Evolutionary conservation across 2,797 vertebrate genomes (phyloP).

Genomic region (Benthosema pterotum): DNA sequence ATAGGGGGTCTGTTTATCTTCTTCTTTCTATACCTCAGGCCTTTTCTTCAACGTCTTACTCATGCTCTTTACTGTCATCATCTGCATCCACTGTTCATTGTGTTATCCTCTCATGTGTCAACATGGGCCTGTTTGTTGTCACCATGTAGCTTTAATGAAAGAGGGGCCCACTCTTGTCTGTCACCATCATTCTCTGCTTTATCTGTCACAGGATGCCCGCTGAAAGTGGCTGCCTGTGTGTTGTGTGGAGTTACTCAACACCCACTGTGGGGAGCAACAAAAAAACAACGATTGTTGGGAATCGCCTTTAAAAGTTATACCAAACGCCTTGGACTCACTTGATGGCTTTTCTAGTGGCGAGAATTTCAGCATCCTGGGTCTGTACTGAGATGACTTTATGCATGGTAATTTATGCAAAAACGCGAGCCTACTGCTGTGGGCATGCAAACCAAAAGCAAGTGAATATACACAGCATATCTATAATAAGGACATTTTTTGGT

Average conservation of each 20-base stretch:
- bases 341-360: neutral
- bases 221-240: neutral
- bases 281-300: no score
- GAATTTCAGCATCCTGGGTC: neutral
- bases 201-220: constrained; percentile 1
- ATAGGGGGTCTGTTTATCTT: no score
- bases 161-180: neutral
- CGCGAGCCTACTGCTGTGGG: constrained; percentile 8
- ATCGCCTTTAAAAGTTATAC: no score
- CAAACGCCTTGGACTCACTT: neutral
- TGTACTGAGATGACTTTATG: neutral
- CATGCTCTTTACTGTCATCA: constrained; percentile 10
- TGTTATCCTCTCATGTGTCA: constrained; percentile 17
- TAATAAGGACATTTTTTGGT: constrained; percentile 4
- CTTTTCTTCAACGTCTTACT: neutral
- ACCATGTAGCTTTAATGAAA: constrained; percentile 10
- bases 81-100: constrained; percentile 2
- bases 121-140: constrained; percentile 16
- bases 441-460: neutral
- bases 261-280: neutral
- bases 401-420: neutral
- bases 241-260: neutral
- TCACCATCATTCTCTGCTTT: constrained; percentile 7
- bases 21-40: no score
- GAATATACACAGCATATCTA: neutral